Percentiles rank a stretch among this genome's conserved stretches.
phyloP scores from a whole-genome alignment of 2,888 invertebrate genomes.

The Coremacera marginata region DNA sequence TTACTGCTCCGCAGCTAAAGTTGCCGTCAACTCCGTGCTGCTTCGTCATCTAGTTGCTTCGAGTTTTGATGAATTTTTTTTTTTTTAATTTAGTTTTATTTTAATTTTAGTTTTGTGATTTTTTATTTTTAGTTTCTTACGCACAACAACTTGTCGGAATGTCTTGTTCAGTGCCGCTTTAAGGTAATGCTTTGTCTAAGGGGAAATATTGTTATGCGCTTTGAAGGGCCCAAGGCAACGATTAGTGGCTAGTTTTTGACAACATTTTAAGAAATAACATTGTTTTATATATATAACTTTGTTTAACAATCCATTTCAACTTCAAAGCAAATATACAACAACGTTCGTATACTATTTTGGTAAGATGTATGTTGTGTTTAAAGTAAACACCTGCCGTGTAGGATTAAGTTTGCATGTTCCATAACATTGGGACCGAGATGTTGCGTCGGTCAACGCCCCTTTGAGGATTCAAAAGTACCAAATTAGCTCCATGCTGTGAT shows the following conservation, averaged over 20 bases:
- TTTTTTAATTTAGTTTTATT: conserved; percentile 33
- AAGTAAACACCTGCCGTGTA: too few relatives aligned
- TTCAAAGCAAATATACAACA: too few relatives aligned
- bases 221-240: neutral
- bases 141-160: conserved; percentile 55
- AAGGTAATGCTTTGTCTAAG: neutral
- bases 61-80: conserved; percentile 40
- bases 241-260: neutral
- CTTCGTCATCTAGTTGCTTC: neutral
- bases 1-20: conserved; percentile 22
- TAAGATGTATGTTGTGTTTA: too few relatives aligned
- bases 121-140: conserved; percentile 43
- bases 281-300: too few relatives aligned
- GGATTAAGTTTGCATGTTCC: too few relatives aligned
- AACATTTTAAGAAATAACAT: neutral
- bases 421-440: too few relatives aligned
- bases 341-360: too few relatives aligned
- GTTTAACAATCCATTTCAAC: too few relatives aligned
- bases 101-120: conserved; percentile 35
- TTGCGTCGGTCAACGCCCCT: too few relatives aligned
- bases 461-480: too few relatives aligned
- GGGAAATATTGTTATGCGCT: too few relatives aligned
- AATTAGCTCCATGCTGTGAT: too few relatives aligned
- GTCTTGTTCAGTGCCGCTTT: conserved; percentile 28
- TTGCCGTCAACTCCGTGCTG: neutral